Conservation (phyloP, 2,888 invertebrate species). For the Phlogophora meticulosa region DNA sequence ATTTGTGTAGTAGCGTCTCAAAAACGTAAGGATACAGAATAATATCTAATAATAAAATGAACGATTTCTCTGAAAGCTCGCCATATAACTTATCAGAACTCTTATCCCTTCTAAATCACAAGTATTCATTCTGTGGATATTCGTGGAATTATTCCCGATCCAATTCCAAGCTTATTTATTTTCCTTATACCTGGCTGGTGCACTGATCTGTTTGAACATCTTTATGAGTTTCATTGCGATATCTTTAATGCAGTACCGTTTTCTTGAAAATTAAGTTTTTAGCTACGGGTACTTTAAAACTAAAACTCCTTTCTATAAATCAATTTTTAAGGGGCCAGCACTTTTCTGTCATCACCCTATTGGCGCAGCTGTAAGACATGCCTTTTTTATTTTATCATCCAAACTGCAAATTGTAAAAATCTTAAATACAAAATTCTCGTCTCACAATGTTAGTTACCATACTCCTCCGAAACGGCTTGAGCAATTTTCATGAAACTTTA, state of each 20-base stretch:
- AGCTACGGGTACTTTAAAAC: too few species aligned
- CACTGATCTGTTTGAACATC: constrained; percentile 6
- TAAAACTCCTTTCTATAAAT: too few species aligned
- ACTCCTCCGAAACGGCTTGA: too few species aligned
- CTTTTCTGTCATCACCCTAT: too few species aligned
- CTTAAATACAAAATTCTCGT: too few species aligned
- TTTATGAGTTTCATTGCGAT: constrained; percentile 2
- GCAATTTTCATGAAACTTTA: too few species aligned
- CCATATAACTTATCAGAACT: constrained; percentile 44
- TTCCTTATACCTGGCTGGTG: constrained; percentile 20
- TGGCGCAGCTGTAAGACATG: too few species aligned
- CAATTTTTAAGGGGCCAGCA: too few species aligned
- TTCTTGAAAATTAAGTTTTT: background rate
- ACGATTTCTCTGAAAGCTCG: constrained; percentile 28
- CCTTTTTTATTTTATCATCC: too few species aligned
- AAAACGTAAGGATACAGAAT: too few species aligned
- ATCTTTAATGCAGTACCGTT: background rate
- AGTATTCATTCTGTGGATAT: constrained; percentile 49
- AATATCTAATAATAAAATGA: constrained; percentile 34
- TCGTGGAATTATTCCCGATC: constrained; percentile 31
- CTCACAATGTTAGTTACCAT: too few species aligned
- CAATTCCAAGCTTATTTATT: constrained; percentile 51
- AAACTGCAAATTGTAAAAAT: too few species aligned
- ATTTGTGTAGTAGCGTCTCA: background rate
- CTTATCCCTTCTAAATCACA: constrained; percentile 26